Evolutionary conservation across 2,113 vertebrate genomes (phyloP).

Genomic region (Chaetura pelagica): DNA sequence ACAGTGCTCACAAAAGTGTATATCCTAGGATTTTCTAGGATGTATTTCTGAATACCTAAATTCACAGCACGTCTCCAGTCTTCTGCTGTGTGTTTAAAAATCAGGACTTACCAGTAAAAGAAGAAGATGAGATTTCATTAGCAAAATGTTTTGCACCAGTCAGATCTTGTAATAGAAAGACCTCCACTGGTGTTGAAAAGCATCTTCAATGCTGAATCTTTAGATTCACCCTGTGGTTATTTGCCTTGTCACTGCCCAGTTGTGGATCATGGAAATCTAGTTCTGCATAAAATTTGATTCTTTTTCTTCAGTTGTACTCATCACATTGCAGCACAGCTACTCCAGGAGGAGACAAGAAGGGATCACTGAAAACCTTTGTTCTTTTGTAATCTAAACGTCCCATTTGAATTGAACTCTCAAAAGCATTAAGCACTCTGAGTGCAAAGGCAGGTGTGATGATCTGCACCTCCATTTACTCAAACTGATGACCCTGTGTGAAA

Average conservation of each 20-base stretch:
- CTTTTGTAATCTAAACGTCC: not conserved
- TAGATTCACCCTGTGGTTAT: not conserved
- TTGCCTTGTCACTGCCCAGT: not conserved
- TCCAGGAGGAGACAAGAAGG: not conserved
- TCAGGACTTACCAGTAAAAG: not conserved
- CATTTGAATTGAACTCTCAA: not conserved
- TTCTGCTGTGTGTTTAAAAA: not conserved
- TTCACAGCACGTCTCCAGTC: not conserved
- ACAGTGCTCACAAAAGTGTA: not conserved
- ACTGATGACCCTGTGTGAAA: not conserved
- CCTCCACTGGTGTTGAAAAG: not conserved
- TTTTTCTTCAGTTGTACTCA: not conserved
- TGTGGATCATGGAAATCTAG: not conserved
- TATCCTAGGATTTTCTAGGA: not conserved
- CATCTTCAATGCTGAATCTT: not conserved
- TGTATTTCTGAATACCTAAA: constrained; percentile 12
- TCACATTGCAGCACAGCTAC: not conserved
- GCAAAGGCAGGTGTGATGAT: not conserved
- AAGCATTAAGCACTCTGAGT: not conserved
- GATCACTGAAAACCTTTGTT: not conserved
- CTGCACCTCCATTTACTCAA: not conserved
- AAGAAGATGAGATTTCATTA: not conserved
- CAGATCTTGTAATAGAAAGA: not conserved
- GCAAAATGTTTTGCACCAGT: not conserved
- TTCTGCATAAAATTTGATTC: not conserved